phyloP scores from a whole-genome alignment of 2,113 vertebrate species.

The Otocyon megalotis region DNA sequence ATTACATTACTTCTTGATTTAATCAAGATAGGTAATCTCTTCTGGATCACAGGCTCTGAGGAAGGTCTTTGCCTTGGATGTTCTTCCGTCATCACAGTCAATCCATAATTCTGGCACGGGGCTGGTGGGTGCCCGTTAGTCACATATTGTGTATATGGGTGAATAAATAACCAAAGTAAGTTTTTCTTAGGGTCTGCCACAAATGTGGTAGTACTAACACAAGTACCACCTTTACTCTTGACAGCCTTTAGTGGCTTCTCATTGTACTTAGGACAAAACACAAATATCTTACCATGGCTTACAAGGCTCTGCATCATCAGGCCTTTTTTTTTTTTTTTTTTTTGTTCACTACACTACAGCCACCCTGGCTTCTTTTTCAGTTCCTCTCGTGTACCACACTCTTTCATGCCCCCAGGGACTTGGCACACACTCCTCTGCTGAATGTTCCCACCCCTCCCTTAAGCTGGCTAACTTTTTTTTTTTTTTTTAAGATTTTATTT shows the following conservation, averaged over 20 bases:
- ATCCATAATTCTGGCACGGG: neutral
- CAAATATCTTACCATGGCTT: neutral
- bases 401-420: neutral
- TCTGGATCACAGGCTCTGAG: neutral
- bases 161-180: neutral
- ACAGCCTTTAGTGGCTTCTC: neutral
- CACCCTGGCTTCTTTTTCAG: neutral
- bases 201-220: neutral
- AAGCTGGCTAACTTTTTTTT: neutral
- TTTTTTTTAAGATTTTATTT: too few relatives aligned
- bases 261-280: neutral
- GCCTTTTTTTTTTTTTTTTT: neutral
- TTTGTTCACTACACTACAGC: neutral
- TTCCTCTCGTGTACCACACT: neutral
- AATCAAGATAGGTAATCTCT: slow-evolving; percentile 1
- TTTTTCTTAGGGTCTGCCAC: slow-evolving; percentile 10
- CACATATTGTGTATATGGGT: neutral
- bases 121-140: slow-evolving; percentile 17
- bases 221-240: neutral
- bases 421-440: neutral
- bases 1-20: neutral
- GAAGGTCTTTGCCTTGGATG: neutral
- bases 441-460: neutral
- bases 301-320: neutral
- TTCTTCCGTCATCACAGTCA: neutral